Base-by-base conservation (phyloP, 1,140 invertebrate genomes). In the Listronotus bonariensis region DNA sequence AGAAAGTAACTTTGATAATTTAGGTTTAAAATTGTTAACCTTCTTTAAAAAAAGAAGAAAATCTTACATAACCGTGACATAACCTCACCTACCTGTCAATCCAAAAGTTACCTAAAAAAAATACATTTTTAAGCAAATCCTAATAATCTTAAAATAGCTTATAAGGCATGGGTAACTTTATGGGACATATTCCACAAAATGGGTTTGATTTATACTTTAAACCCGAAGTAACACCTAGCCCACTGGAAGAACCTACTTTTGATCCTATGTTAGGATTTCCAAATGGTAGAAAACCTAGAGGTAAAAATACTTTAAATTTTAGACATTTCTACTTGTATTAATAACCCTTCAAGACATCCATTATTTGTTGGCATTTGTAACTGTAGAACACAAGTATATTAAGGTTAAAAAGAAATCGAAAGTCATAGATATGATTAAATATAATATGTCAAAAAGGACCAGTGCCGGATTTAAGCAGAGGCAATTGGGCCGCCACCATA, bases 181-280 rank as follows among this genome's bases (percentile, higher is more conserved):
- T 74, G 12, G 75, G 75, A 12, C 45, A 72, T 54, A 49, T 69
- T 15, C 65, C 61, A 12, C 43, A 69, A 54, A 77, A 70, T 62
- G 73, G 72, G 36, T 69, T 76, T 51, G 77, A 82, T 36, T 72
- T 80, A 52, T 79, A 80, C 68, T 69, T 73, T 17, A 65, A 80
- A 57, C 84, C 82, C 20, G 81, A 88, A 68, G 79, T 85, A 53
- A 83, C 81, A 57, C 89, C 90, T 54, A 76, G 84, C 65, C 80
- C 83, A 69, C 72, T 82, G 55, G 83, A 85, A 74, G 80, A 83
- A 67, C 84, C 90, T n/a, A 86, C 86, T 45, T 94, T 92, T 80
- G 91, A 95, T 81, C 87, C 88, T 5, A 73, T 87, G 54, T 81
- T 85, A 72, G 94, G 93, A 34, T 95, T 95, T 83, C 74, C 81